Percentiles rank a stretch among this genome's conserved stretches.
These are phyloP conservation scores for Callinectes sapidus DNA, from an alignment of 2,888 invertebrate species.

Conservation along the genomic window DNA sequence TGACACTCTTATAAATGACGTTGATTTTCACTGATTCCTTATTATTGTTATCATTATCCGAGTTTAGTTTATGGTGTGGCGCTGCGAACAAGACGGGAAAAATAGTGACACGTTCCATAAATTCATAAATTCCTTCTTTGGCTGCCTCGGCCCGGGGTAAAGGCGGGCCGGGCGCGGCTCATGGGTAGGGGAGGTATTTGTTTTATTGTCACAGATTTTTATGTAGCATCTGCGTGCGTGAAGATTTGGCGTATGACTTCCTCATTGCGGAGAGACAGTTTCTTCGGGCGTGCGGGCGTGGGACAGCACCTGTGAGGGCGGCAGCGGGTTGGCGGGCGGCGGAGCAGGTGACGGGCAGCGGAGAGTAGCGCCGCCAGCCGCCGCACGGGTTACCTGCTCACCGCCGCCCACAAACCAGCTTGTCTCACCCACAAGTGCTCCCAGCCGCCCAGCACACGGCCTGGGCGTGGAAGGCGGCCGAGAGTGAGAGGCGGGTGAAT, in stretches of 20 bases:
- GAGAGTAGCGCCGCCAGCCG: constrained; percentile 48
- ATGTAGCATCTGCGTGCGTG: neutral
- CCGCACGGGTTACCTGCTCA: constrained; percentile 58
- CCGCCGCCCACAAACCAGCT: constrained; percentile 47
- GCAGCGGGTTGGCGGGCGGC: constrained; percentile 38
- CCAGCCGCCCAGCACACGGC: constrained; percentile 32
- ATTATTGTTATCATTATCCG: neutral
- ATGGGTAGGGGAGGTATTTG: neutral
- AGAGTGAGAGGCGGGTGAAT: constrained; percentile 36
- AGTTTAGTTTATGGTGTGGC: neutral
- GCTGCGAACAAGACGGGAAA: neutral
- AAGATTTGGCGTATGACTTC: neutral
- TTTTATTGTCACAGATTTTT: neutral
- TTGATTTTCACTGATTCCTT: neutral
- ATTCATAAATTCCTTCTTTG: neutral
- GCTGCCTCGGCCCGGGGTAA: neutral
- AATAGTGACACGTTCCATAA: constrained; percentile 24
- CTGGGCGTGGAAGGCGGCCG: constrained; percentile 32
- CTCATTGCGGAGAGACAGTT: neutral
- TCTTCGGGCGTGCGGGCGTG: neutral
- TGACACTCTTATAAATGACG: neutral
- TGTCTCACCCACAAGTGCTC: neutral
- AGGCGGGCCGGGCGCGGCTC: neutral
- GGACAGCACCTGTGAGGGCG: constrained; percentile 29
- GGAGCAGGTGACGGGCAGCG: constrained; percentile 50